These are phyloP conservation scores for Pangasius mekongensis DNA, from an alignment of 2,797 vertebrate genomes.

Conservation along the genomic window DNA sequence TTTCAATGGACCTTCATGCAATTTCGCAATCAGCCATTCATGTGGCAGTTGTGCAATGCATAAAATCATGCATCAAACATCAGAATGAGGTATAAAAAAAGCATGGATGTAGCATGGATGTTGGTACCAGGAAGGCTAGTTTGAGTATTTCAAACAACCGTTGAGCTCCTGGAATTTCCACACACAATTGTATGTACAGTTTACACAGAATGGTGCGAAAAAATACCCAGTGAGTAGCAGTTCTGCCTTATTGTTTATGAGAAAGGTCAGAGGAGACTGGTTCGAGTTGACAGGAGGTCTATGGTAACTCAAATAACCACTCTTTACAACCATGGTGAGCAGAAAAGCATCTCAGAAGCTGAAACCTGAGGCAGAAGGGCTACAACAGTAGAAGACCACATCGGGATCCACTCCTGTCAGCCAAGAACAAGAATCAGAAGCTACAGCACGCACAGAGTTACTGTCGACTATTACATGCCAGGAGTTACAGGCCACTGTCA, in stretches of 20 bases:
- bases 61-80: neutral
- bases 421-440: neutral
- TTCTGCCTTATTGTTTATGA: neutral
- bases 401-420: neutral
- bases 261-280: neutral
- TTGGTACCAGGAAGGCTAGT: neutral
- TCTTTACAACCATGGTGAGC: neutral
- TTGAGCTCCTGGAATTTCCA: no score
- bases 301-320: neutral
- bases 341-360: conserved; percentile 5
- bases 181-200: neutral
- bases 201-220: neutral
- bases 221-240: neutral
- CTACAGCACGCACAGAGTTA: neutral
- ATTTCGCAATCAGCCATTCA: neutral
- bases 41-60: neutral
- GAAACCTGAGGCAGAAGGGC: neutral
- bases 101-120: neutral
- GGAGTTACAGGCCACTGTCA: neutral
- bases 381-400: neutral
- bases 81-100: neutral
- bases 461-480: neutral
- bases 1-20: neutral
- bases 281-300: neutral
- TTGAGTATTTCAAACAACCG: neutral